Evolutionary conservation across 2,113 vertebrate species (phyloP), one percentile per base, ranked within the genome.

Genomic region (Etheostoma spectabile): DNA sequence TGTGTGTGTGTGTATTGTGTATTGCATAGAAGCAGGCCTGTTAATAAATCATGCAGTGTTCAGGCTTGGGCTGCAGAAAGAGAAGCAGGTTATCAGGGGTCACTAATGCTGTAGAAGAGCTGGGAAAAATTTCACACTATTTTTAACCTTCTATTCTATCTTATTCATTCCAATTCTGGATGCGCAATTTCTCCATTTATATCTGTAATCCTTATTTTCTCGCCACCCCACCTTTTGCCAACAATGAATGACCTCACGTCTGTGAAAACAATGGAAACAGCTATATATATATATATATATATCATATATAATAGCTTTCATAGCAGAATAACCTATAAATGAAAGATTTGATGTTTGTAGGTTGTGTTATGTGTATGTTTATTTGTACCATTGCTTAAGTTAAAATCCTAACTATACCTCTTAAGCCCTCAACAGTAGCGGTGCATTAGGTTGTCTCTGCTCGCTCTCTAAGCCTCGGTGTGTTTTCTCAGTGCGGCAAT

Each of bases 21-120:
- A 71, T 72, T 53, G 33, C 69, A 82, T 86, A 72, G 86, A 82
- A 55, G 63, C 67, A 71, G 52, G 35, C 76, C 74, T 81, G 79
- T 89, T 86, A 87, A 89, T 93, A 93, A 91, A 92, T 87, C 85
- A 84, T 90, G 80, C 68, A 51, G 67, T 80, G 66, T 74, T 90
- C 77, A 68, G 73, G 35, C 66, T 79, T 51, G 30, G 79, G 63
- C 74, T 79, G 79, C 76, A 69, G 68, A 84, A 80, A 68, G 73
- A 82, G 85, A 89, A 82, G 81, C 61, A 45, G 93, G 84, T 91
- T 92, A 92, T 83, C 74, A 80, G 75, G 70, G 91, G 89, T 89
- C 91, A 86, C 86, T 84, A 89, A 89, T 90, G 87, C 87, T 79
- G 70, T 46, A 71, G 68, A 77, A 63, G 65, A 80, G 77, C 49